These are phyloP conservation scores for Sinotaia quadrata DNA, from an alignment of 2,888 invertebrate genomes.

Conservation along the genomic window DNA sequence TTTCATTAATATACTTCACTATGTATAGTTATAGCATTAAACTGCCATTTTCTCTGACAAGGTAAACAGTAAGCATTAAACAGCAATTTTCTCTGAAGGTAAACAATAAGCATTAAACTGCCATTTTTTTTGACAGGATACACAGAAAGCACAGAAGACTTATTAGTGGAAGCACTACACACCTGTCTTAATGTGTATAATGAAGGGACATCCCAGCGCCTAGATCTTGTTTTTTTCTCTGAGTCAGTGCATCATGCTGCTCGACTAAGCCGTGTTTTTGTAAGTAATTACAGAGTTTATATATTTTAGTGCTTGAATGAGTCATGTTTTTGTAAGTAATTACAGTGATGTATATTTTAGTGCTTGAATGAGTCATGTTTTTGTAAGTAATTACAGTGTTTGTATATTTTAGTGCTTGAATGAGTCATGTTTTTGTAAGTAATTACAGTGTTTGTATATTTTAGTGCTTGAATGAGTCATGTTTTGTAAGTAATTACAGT, in stretches of 20 bases:
- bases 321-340: not conserved
- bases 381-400: not conserved
- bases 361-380: not conserved
- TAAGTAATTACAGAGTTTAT: constrained; percentile 44
- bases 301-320: not conserved
- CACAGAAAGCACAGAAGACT: constrained; percentile 53
- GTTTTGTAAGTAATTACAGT: constrained; percentile 52
- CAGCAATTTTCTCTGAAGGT: too few species aligned
- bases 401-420: constrained; percentile 1
- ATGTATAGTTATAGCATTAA: too few species aligned
- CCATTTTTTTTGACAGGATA: constrained; percentile 55
- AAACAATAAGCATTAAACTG: not conserved
- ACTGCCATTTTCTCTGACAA: too few species aligned
- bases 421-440: not conserved
- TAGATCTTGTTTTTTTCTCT: constrained; percentile 68
- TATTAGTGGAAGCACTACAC: constrained; percentile 57
- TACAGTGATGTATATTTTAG: not conserved
- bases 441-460: not conserved
- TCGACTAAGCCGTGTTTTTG: constrained; percentile 67
- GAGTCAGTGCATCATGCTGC: constrained; percentile 68
- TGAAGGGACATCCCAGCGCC: constrained; percentile 56
- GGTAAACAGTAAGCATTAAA: too few species aligned
- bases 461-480: not conserved
- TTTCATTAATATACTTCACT: too few species aligned
- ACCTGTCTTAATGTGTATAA: constrained; percentile 65